phyloP scores from a whole-genome alignment of 1,140 invertebrate species.

The Dendrolimus punctatus region DNA sequence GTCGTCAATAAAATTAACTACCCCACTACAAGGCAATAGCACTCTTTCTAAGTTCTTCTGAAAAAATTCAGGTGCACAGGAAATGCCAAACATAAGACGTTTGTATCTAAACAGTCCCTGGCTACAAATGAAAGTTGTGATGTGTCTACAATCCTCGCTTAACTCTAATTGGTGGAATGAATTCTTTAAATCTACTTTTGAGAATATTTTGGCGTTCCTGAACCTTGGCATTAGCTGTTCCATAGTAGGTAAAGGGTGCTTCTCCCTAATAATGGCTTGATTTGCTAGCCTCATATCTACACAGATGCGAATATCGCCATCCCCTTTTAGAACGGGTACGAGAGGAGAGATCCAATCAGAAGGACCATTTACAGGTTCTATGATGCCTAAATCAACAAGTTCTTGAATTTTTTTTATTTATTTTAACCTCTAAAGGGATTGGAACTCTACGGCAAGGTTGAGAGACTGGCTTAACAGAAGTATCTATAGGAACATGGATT shows the following conservation, averaged over 20 bases:
- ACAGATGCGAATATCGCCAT: constrained; percentile 41
- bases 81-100: constrained; percentile 33
- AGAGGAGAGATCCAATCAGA: constrained; percentile 48
- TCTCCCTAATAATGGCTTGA: constrained; percentile 41
- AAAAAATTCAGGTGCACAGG: constrained; percentile 43
- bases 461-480: constrained; percentile 23
- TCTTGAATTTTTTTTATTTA: constrained; percentile 26
- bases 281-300: constrained; percentile 46
- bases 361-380: constrained; percentile 33
- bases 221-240: constrained; percentile 30
- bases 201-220: constrained; percentile 13
- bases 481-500: constrained; percentile 29
- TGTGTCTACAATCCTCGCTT: constrained; percentile 24
- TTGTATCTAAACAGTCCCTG: constrained; percentile 44
- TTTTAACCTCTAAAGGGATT: constrained; percentile 22
- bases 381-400: constrained; percentile 26
- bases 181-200: constrained; percentile 24
- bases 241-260: constrained; percentile 45
- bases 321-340: constrained; percentile 30
- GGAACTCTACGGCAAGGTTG: constrained; percentile 35
- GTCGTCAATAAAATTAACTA: constrained; percentile 30
- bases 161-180: constrained; percentile 35
- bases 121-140: constrained; percentile 45
- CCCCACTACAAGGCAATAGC: constrained; percentile 18
- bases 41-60: constrained; percentile 42